Conservation (phyloP, 1,140 invertebrate species). For the Leptopilina clavipes region DNA sequence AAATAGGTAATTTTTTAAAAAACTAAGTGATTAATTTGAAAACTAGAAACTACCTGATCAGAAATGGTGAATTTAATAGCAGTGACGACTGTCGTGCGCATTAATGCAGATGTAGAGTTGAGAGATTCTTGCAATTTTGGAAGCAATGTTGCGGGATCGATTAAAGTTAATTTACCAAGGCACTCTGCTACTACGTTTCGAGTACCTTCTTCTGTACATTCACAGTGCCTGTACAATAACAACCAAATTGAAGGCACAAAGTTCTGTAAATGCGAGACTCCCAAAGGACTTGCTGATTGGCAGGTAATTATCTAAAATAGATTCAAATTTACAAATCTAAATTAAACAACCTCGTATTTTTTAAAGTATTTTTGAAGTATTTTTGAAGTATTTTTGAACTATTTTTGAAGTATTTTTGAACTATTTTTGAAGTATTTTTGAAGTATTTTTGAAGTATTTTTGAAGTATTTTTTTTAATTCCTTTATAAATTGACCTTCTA, state of each 20-base stretch:
- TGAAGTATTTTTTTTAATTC: too few relatives aligned
- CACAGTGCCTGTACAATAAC: constrained; percentile 93
- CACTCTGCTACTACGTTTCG: constrained; percentile 99
- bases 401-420: too few relatives aligned
- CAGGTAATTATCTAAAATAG: constrained; percentile 87
- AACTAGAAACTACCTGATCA: constrained; percentile 81
- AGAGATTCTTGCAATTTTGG: constrained; percentile 87
- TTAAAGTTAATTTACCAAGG: constrained; percentile 96
- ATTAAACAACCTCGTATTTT: too few relatives aligned
- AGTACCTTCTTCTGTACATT: constrained; percentile 97
- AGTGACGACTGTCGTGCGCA: constrained; percentile 97
- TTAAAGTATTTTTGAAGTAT: too few relatives aligned
- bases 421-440: too few relatives aligned
- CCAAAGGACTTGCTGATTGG: constrained; percentile 84
- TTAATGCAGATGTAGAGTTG: constrained; percentile 86
- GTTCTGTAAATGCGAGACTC: constrained; percentile 86
- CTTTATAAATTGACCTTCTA: too few relatives aligned
- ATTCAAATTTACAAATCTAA: constrained; percentile 40
- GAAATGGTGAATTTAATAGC: constrained; percentile 99
- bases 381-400: too few relatives aligned
- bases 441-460: too few relatives aligned
- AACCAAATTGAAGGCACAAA: constrained; percentile 93
- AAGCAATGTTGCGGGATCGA: constrained; percentile 89
- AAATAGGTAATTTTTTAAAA: too few relatives aligned
- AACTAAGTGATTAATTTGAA: too few relatives aligned